Evolutionary conservation across 2,113 vertebrate species (phyloP).

Genomic region (Rhinopithecus roxellana): DNA sequence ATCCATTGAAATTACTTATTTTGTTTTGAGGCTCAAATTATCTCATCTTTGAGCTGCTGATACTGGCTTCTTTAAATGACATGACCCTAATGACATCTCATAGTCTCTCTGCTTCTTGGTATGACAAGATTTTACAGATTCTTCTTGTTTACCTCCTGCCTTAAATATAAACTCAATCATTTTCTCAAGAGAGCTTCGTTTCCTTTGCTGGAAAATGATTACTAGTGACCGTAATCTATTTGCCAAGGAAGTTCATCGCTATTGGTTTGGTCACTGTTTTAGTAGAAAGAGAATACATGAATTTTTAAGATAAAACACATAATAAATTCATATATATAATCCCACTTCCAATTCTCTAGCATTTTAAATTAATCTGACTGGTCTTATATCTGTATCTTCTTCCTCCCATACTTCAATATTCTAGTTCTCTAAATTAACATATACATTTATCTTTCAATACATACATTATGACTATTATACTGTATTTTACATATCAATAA

Average conservation of each 20-base stretch:
- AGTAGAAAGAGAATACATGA: background rate
- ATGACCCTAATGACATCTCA: background rate
- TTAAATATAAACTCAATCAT: background rate
- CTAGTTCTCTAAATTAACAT: background rate
- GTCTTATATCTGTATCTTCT: background rate
- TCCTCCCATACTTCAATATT: background rate
- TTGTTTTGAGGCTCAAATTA: background rate
- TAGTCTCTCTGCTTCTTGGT: background rate
- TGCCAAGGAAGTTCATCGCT: background rate
- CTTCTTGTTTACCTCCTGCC: background rate
- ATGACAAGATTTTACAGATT: background rate
- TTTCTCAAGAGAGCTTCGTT: background rate
- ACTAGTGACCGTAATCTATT: background rate
- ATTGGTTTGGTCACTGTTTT: background rate
- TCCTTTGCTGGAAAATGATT: background rate
- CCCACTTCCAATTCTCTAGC: background rate
- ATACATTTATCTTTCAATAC: background rate
- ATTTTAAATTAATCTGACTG: slow-evolving; percentile 25
- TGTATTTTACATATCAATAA: background rate
- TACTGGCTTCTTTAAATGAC: background rate
- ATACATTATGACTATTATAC: background rate
- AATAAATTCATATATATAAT: background rate
- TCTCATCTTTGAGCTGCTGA: background rate
- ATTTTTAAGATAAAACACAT: background rate
- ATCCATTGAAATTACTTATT: background rate